phyloP scores from a whole-genome alignment of 2,888 invertebrate species.

The Panopea generosa region DNA sequence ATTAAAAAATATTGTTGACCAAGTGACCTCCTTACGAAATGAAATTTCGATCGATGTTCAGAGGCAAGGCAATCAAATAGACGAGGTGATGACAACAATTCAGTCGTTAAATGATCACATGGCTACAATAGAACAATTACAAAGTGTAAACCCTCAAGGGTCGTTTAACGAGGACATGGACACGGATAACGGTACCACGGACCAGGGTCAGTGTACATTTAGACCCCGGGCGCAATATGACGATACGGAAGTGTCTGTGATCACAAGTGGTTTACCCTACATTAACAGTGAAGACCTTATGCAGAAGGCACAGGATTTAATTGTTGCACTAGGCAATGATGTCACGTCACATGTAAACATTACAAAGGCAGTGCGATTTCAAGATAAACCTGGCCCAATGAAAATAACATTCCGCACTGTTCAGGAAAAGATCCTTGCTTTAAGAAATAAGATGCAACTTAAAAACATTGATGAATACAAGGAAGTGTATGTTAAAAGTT shows the following conservation, averaged over 20 bases:
- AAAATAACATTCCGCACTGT: slow-evolving; percentile 41
- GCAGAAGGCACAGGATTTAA: slow-evolving; percentile 6
- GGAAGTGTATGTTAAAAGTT: slow-evolving; percentile 37
- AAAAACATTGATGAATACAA: slow-evolving; percentile 26
- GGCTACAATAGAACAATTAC: neutral
- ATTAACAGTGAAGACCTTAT: slow-evolving; percentile 12
- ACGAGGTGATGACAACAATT: slow-evolving; percentile 10
- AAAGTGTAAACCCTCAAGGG: neutral
- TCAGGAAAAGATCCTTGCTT: slow-evolving; percentile 33
- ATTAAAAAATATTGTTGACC: no score
- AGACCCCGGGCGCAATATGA: neutral
- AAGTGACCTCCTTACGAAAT: no score
- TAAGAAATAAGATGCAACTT: slow-evolving; percentile 40
- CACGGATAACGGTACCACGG: slow-evolving; percentile 4
- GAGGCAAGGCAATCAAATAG: neutral
- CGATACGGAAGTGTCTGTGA: slow-evolving; percentile 4
- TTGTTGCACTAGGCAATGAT: neutral
- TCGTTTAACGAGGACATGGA: neutral
- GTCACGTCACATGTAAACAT: slow-evolving; percentile 3
- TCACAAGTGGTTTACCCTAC: neutral
- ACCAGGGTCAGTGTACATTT: no score
- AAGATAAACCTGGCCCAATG: slow-evolving; percentile 19
- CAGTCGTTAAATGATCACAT: slow-evolving; percentile 27
- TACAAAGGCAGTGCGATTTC: neutral
- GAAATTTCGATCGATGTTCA: no score